Conservation (phyloP, 2,888 invertebrate genomes). For the Lampropteryx suffumata region DNA sequence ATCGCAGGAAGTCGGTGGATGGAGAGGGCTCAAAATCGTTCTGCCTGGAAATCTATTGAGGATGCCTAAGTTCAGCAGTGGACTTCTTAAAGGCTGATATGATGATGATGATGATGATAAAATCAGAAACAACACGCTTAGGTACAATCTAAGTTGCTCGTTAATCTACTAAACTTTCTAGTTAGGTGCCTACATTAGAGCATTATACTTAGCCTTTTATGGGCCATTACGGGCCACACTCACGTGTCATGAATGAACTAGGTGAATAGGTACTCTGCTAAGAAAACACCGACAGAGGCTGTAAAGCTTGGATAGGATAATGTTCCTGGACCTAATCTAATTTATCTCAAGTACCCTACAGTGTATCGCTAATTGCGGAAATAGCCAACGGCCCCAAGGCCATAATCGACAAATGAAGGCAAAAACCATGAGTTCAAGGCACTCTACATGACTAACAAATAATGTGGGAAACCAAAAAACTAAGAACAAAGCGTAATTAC, state of each 20-base stretch:
- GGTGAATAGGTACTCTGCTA: background rate
- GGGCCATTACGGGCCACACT: too few species aligned
- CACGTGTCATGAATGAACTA: background rate
- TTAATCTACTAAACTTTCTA: too few species aligned
- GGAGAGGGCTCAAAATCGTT: too few species aligned
- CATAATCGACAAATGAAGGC: constrained; percentile 62
- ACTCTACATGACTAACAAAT: constrained; percentile 61
- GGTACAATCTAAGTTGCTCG: too few species aligned
- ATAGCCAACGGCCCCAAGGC: constrained; percentile 64
- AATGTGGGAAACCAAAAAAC: constrained; percentile 51
- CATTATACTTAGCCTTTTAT: too few species aligned
- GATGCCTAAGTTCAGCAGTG: too few species aligned
- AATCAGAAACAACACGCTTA: too few species aligned
- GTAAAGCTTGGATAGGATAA: constrained; percentile 3
- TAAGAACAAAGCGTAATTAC: constrained; percentile 60
- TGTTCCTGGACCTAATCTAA: constrained; percentile 4
- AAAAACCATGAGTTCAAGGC: constrained; percentile 68
- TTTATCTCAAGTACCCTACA: background rate
- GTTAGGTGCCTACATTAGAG: too few species aligned
- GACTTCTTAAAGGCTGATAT: too few species aligned
- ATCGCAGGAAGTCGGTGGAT: too few species aligned
- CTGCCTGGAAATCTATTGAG: too few species aligned
- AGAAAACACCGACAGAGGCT: background rate
- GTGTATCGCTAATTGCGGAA: constrained; percentile 68
- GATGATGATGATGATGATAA: too few species aligned